These are phyloP conservation scores for Nerophis lumbriciformis DNA, from an alignment of 2,113 vertebrate species.

Conservation along the genomic window DNA sequence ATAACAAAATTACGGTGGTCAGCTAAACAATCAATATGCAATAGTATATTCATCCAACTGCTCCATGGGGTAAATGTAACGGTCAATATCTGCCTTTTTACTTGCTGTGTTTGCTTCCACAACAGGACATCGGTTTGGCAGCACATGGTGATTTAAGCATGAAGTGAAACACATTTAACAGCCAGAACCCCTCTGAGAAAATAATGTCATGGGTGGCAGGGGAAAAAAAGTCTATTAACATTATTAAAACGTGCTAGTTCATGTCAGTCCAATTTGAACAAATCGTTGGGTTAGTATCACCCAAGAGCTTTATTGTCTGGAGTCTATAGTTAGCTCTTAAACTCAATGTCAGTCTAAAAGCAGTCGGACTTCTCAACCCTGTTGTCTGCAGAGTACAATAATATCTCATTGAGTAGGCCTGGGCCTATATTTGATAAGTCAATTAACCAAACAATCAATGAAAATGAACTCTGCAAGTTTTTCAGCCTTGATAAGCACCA, in stretches of 20 bases:
- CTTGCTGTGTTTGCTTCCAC: conserved; percentile 40
- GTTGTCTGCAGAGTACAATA: conserved; percentile 46
- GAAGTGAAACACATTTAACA: conserved; percentile 45
- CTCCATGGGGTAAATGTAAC: background rate
- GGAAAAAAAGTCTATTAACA: conserved; percentile 5
- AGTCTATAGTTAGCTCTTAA: conserved; percentile 18
- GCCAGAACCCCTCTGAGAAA: conserved; percentile 41
- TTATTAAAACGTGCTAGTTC: background rate
- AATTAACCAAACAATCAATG: no score
- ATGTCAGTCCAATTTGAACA: conserved; percentile 1
- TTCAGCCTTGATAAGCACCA: no score
- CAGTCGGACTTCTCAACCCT: conserved; percentile 32
- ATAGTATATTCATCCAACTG: background rate
- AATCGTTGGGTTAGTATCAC: background rate
- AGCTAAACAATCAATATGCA: no score
- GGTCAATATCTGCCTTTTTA: background rate
- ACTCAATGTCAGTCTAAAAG: conserved; percentile 56
- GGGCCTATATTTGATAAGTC: no score
- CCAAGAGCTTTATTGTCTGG: conserved; percentile 7
- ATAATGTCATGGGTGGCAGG: conserved; percentile 18
- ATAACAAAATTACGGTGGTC: no score
- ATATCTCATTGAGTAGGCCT: conserved; percentile 31
- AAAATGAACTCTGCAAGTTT: no score
- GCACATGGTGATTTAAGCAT: conserved; percentile 52
- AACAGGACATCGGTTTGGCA: conserved; percentile 39